Percentiles rank a stretch among this genome's conserved stretches.
Conservation (phyloP, 2,797 vertebrate species). For the Erethizon dorsatum region DNA sequence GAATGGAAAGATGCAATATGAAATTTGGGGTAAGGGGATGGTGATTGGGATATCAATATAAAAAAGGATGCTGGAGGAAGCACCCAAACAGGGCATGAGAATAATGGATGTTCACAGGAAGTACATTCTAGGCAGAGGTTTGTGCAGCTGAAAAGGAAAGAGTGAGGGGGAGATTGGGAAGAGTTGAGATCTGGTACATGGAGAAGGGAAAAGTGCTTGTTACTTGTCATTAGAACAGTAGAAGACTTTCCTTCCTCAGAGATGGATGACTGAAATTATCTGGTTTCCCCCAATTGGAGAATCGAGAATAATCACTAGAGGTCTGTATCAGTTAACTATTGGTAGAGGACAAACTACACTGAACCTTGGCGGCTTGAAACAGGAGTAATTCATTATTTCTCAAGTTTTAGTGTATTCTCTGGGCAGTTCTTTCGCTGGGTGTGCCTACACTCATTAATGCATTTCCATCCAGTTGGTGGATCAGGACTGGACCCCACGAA, state of each 20-base stretch:
- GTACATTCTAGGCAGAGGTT: background rate
- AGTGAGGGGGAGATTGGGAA: background rate
- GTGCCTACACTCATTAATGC: background rate
- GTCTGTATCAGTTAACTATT: background rate
- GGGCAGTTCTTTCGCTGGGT: background rate
- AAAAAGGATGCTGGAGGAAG: background rate
- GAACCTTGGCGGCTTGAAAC: background rate
- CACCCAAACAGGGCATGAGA: background rate
- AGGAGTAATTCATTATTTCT: background rate
- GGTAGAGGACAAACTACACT: background rate
- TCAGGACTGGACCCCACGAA: background rate
- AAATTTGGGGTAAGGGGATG: accelerated
- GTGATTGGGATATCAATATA: background rate
- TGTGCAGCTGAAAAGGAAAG: background rate
- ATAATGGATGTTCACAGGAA: background rate
- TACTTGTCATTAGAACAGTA: background rate
- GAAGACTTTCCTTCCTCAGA: background rate
- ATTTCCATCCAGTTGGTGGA: background rate
- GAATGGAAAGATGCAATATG: no score
- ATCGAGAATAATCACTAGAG: background rate
- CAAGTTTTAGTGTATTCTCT: background rate
- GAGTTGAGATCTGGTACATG: background rate
- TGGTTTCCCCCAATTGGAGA: background rate
- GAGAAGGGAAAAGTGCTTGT: background rate
- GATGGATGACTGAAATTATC: background rate